Percentiles rank a stretch among this genome's conserved stretches.
phyloP scores from a whole-genome alignment of 2,113 vertebrate species.

The Zosterops lateralis region DNA sequence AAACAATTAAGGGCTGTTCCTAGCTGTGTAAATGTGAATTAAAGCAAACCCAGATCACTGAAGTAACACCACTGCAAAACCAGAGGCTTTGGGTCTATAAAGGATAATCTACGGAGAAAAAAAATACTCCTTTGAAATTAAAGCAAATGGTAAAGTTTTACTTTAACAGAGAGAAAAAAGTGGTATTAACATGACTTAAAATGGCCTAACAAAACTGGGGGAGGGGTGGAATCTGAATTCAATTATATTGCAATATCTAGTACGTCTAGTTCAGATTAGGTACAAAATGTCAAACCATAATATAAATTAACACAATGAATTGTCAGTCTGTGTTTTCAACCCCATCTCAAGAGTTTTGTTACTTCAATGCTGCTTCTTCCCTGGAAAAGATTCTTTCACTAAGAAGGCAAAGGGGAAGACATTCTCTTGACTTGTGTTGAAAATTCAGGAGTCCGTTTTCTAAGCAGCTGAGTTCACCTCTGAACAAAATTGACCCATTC shows the following conservation, averaged over 20 bases:
- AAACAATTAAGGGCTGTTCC: background rate
- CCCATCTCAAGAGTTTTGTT: background rate
- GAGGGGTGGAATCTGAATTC: accelerated
- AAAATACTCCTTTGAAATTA: background rate
- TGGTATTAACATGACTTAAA: background rate
- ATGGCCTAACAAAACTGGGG: background rate
- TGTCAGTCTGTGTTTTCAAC: background rate
- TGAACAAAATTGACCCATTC: background rate
- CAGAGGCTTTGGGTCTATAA: accelerated
- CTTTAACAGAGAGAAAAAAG: background rate
- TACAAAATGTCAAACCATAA: background rate
- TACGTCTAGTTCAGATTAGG: background rate
- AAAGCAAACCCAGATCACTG: background rate
- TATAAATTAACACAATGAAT: background rate
- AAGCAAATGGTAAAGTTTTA: background rate
- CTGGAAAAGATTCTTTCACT: background rate
- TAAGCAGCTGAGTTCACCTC: background rate
- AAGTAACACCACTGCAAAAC: background rate
- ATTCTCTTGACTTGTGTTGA: background rate
- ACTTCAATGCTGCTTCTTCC: background rate
- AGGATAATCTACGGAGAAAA: background rate
- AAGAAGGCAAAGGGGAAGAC: background rate
- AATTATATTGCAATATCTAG: background rate
- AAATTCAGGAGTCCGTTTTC: background rate
- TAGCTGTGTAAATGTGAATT: background rate